These are phyloP conservation scores for Sphenopsis melanotis DNA, from an alignment of 2,797 vertebrate genomes.

Conservation along the genomic window DNA sequence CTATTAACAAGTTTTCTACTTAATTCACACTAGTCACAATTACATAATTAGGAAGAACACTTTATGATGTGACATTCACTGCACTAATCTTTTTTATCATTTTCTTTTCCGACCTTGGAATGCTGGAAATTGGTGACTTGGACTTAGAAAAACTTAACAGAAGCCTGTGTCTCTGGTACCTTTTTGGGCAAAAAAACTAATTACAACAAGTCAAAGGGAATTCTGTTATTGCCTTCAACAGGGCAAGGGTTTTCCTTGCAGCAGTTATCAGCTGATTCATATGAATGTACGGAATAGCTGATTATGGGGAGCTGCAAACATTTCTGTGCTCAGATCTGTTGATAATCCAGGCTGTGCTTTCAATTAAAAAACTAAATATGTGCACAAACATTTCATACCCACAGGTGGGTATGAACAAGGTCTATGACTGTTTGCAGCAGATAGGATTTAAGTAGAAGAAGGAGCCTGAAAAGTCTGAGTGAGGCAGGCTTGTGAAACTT, in stretches of 20 bases:
- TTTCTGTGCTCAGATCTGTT: background rate
- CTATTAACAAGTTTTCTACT: background rate
- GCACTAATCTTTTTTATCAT: background rate
- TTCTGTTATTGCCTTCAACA: background rate
- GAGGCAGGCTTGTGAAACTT: background rate
- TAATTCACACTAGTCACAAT: background rate
- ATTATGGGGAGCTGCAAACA: background rate
- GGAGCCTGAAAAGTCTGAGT: background rate
- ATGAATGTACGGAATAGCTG: background rate
- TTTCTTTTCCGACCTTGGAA: background rate
- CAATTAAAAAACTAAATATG: background rate
- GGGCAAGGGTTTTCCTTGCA: background rate
- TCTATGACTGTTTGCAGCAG: background rate
- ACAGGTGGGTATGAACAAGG: fast-evolving
- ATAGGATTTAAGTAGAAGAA: background rate
- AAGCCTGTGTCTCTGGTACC: background rate
- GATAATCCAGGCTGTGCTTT: background rate
- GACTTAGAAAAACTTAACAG: background rate
- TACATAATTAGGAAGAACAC: background rate
- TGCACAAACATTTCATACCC: background rate
- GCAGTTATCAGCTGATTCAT: background rate
- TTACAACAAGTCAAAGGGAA: background rate
- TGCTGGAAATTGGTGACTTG: background rate
- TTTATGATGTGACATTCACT: background rate
- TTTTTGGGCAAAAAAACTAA: background rate